Percentiles rank a stretch among this genome's conserved stretches.
These are phyloP conservation scores for Drosophila bocki DNA, from an alignment of 1,140 invertebrate species.

Conservation along the genomic window DNA sequence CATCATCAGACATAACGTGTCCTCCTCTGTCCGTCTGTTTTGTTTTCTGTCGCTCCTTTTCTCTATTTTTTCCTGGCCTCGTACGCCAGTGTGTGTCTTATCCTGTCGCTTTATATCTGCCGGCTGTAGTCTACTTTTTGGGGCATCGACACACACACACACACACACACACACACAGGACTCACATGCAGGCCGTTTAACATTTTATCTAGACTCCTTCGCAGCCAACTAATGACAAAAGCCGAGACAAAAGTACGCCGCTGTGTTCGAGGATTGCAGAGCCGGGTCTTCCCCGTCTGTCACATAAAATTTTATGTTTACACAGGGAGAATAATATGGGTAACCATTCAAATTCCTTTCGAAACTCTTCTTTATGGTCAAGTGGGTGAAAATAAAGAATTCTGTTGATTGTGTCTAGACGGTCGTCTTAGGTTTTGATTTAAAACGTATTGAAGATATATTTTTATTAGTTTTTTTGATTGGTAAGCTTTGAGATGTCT, in stretches of 20 bases:
- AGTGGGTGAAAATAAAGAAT: neutral
- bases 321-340: conserved; percentile 9
- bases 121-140: conserved; percentile 75
- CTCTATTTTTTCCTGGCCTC: conserved; percentile 4
- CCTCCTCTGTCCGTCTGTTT: conserved; percentile 35
- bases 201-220: conserved; percentile 79
- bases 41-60: conserved; percentile 20
- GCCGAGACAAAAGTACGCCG: conserved; percentile 75
- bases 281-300: conserved; percentile 43
- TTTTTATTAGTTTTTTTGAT: neutral
- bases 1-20: conserved; percentile 82
- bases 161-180: conserved; percentile 29
- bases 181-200: conserved; percentile 75
- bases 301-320: conserved; percentile 79
- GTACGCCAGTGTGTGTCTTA: conserved; percentile 55
- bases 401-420: conserved; percentile 6
- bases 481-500: neutral
- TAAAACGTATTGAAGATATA: neutral
- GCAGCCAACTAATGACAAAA: conserved; percentile 78
- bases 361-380: neutral
- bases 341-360: neutral
- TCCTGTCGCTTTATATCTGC: conserved; percentile 77
- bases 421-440: neutral
- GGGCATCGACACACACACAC: conserved; percentile 38
- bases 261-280: conserved; percentile 43